Evolutionary conservation across 2,888 invertebrate genomes (phyloP).

Genomic region (Cyrtodaria siliqua): DNA sequence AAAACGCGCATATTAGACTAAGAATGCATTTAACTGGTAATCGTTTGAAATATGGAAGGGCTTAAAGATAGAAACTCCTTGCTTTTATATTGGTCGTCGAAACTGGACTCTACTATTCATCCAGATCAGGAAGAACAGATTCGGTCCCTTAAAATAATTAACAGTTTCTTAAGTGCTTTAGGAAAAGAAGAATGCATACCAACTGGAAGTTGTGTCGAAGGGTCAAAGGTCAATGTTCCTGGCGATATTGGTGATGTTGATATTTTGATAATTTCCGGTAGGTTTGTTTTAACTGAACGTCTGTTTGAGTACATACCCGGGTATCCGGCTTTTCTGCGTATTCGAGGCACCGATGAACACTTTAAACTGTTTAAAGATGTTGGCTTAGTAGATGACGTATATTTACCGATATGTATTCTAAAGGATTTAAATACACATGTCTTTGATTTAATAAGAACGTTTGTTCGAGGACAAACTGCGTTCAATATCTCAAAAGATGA

Average conservation of each 20-base stretch:
- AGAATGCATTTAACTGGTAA: too few relatives aligned
- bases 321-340: constrained; percentile 33
- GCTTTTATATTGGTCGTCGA: too few relatives aligned
- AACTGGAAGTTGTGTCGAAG: constrained; percentile 32
- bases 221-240: constrained; percentile 29
- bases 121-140: too few relatives aligned
- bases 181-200: constrained; percentile 14
- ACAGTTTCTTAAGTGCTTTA: not conserved
- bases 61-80: too few relatives aligned
- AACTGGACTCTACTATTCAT: too few relatives aligned
- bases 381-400: constrained; percentile 1
- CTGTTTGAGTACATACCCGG: constrained; percentile 26
- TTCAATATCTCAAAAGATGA: not conserved
- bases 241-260: constrained; percentile 37
- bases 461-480: not conserved
- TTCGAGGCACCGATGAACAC: constrained; percentile 12
- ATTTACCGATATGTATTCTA: constrained; percentile 3
- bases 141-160: too few relatives aligned
- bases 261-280: constrained; percentile 20
- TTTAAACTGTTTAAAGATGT: constrained; percentile 7
- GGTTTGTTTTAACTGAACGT: constrained; percentile 9
- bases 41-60: too few relatives aligned
- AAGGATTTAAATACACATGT: too few relatives aligned
- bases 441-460: not conserved
- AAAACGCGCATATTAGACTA: too few relatives aligned